Evolutionary conservation across 2,888 invertebrate species (phyloP).

Genomic region (Pyrocoelia pectoralis): DNA sequence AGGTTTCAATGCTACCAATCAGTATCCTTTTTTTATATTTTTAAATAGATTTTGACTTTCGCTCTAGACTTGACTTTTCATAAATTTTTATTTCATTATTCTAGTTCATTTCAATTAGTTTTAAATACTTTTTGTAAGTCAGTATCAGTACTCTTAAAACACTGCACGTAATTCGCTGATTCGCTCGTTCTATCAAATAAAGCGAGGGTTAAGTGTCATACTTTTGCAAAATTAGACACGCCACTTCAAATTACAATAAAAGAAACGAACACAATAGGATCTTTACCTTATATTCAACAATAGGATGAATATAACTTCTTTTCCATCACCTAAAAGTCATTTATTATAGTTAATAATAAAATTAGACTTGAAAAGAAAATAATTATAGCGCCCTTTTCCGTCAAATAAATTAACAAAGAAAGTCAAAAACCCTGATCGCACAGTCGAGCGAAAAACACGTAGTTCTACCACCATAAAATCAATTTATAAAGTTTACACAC

Average conservation of each 20-base stretch:
- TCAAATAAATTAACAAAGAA: conserved; percentile 40
- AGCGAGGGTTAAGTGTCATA: too few relatives aligned
- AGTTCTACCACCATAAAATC: conserved; percentile 43
- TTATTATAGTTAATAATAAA: conserved; percentile 33
- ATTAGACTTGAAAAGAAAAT: conserved; percentile 31
- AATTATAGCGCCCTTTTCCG: conserved; percentile 39
- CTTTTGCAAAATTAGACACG: conserved; percentile 5
- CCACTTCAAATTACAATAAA: not conserved
- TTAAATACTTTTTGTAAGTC: too few relatives aligned
- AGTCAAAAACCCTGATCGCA: conserved; percentile 18
- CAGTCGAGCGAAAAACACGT: conserved; percentile 22
- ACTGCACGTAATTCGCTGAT: too few relatives aligned
- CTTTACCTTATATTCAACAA: conserved; percentile 1
- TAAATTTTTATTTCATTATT: too few relatives aligned
- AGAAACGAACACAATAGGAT: not conserved
- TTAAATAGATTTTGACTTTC: too few relatives aligned
- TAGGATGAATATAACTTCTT: conserved; percentile 15
- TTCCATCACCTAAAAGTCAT: conserved; percentile 40
- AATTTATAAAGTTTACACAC: conserved; percentile 49
- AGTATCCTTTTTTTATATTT: too few relatives aligned
- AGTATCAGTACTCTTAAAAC: too few relatives aligned
- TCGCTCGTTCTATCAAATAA: too few relatives aligned
- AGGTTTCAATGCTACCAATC: too few relatives aligned
- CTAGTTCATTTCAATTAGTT: too few relatives aligned
- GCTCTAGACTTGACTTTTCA: too few relatives aligned